Conservation (phyloP, 2,888 invertebrate genomes). For the Pollenia angustigena region DNA sequence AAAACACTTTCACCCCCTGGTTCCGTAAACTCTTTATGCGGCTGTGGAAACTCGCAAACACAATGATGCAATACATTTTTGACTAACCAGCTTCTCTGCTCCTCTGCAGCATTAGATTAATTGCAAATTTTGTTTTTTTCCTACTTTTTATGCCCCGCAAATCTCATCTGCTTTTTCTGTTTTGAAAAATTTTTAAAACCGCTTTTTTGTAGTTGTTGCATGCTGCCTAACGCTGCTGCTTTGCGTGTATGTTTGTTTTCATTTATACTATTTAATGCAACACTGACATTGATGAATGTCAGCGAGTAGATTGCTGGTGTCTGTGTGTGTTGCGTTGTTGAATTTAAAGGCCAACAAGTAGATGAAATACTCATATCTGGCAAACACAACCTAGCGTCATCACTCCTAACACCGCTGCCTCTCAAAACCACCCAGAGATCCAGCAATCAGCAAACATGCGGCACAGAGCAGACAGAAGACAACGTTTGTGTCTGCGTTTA, state of each 20-base stretch:
- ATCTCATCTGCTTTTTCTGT: slow-evolving; percentile 19
- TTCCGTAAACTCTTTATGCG: slow-evolving; percentile 55
- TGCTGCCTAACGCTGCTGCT: slow-evolving; percentile 29
- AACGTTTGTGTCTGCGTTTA: neutral
- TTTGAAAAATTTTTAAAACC: slow-evolving; percentile 1
- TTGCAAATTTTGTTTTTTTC: slow-evolving; percentile 61
- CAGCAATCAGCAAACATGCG: slow-evolving; percentile 22
- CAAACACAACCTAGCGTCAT: slow-evolving; percentile 25
- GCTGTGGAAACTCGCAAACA: neutral
- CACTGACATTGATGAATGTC: slow-evolving; percentile 79
- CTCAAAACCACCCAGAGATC: slow-evolving; percentile 9
- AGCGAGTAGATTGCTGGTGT: slow-evolving; percentile 53
- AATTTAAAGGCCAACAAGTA: slow-evolving; percentile 67
- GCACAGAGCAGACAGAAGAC: neutral
- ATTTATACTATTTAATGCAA: slow-evolving; percentile 70
- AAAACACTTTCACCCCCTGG: slow-evolving; percentile 65
- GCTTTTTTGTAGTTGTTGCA: slow-evolving; percentile 45
- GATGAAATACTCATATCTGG: slow-evolving; percentile 39
- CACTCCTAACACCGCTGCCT: slow-evolving; percentile 34
- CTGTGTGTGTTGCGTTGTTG: slow-evolving; percentile 53
- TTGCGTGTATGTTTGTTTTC: slow-evolving; percentile 65
- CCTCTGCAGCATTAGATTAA: slow-evolving; percentile 65
- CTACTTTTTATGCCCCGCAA: slow-evolving; percentile 38
- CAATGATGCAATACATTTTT: neutral
- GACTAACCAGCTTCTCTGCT: slow-evolving; percentile 15